Conservation (phyloP, 2,797 vertebrate genomes). For the Acanthurus lineatus region DNA sequence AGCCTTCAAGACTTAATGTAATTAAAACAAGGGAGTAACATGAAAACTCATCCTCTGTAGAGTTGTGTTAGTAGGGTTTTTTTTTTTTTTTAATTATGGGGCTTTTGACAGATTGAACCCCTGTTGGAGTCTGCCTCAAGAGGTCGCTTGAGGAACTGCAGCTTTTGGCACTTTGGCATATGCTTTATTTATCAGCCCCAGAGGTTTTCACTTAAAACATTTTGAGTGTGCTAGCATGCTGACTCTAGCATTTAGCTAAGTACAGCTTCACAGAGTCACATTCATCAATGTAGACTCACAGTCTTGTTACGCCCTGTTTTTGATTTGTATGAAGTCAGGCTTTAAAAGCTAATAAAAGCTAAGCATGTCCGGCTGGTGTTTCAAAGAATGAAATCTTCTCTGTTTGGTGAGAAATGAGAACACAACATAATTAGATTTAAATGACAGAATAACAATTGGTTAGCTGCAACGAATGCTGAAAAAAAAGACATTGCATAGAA, state of each 20-base stretch:
- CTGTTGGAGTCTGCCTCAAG: too few relatives aligned
- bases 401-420: not conserved
- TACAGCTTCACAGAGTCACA: not conserved
- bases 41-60: too few relatives aligned
- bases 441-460: not conserved
- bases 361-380: not conserved
- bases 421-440: constrained; percentile 1
- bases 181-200: too few relatives aligned
- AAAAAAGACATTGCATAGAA: not conserved
- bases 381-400: not conserved
- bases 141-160: too few relatives aligned
- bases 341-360: not conserved
- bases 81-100: too few relatives aligned
- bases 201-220: too few relatives aligned
- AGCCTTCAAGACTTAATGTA: too few relatives aligned
- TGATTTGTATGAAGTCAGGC: constrained; percentile 6
- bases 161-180: too few relatives aligned
- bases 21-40: too few relatives aligned
- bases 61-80: too few relatives aligned
- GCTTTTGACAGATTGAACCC: too few relatives aligned
- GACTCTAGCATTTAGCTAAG: not conserved
- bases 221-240: not conserved
- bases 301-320: not conserved
- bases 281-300: not conserved
- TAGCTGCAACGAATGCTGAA: not conserved